These are phyloP conservation scores for Seriola rivoliana DNA, from an alignment of 2,113 vertebrate genomes.

Conservation along the genomic window DNA sequence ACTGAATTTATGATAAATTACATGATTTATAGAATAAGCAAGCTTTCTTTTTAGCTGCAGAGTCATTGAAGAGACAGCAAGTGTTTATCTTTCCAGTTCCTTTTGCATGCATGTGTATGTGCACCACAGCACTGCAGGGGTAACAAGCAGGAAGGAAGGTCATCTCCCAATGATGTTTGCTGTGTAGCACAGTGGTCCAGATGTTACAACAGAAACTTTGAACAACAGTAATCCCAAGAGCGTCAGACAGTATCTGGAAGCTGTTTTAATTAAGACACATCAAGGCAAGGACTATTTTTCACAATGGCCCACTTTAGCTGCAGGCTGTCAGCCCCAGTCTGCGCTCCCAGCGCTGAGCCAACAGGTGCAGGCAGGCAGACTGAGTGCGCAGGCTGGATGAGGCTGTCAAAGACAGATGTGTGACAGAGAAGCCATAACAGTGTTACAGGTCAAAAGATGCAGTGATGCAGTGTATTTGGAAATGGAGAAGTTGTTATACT, in stretches of 20 bases:
- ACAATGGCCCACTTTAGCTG: neutral
- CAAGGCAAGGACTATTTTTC: neutral
- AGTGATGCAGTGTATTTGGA: neutral
- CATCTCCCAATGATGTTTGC: neutral
- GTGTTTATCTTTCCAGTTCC: neutral
- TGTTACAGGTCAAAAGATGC: neutral
- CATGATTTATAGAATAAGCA: slow-evolving; percentile 21
- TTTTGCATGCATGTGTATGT: neutral
- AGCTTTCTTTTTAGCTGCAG: neutral
- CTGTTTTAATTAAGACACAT: slow-evolving; percentile 23
- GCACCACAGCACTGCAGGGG: neutral
- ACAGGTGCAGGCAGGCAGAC: slow-evolving; percentile 8
- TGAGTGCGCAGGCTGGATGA: neutral
- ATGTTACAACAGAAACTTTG: neutral
- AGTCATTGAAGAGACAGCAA: neutral
- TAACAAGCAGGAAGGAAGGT: neutral
- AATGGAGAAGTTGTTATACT: neutral
- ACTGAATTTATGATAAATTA: neutral
- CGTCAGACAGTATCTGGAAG: neutral
- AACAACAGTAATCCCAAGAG: neutral
- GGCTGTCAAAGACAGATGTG: neutral
- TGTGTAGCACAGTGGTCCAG: neutral
- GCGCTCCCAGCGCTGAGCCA: neutral
- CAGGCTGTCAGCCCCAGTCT: slow-evolving; percentile 5
- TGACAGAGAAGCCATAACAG: neutral